Evolutionary conservation across 2,113 vertebrate species (phyloP).

Genomic region (Stegostoma tigrinum): DNA sequence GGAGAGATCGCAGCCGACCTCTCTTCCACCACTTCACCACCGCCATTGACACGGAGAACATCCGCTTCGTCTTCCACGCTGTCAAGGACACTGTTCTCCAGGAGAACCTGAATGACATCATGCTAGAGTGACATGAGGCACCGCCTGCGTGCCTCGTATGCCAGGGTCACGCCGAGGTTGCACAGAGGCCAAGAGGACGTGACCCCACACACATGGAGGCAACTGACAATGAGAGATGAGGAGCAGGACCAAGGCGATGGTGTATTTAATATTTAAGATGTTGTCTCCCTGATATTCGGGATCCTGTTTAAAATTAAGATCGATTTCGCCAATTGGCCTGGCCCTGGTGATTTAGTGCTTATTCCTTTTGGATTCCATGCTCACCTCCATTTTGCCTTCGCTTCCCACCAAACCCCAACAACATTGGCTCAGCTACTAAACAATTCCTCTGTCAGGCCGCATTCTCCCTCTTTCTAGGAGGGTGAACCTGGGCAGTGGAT

Average conservation of each 20-base stretch:
- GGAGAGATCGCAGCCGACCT: background rate
- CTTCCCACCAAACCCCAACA: background rate
- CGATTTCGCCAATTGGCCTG: background rate
- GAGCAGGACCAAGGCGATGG: background rate
- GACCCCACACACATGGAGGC: background rate
- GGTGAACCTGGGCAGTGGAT: background rate
- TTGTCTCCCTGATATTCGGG: background rate
- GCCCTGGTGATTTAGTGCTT: background rate
- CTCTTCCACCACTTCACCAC: constrained; percentile 37
- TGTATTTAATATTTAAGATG: background rate
- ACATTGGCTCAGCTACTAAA: background rate
- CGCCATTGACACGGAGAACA: constrained; percentile 31
- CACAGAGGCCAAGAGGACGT: background rate
- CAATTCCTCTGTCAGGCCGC: background rate
- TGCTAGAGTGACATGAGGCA: background rate
- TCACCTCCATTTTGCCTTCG: too few species aligned
- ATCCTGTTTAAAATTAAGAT: background rate
- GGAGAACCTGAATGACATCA: constrained; percentile 18
- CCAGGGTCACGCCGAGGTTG: background rate
- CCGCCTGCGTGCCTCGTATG: background rate
- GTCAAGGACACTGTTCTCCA: constrained; percentile 17
- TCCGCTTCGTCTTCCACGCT: constrained; percentile 9
- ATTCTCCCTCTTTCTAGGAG: background rate
- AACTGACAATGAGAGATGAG: background rate
- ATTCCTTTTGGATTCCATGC: background rate